Base-by-base conservation (phyloP, 2,888 invertebrate species). In the Automeris io region DNA sequence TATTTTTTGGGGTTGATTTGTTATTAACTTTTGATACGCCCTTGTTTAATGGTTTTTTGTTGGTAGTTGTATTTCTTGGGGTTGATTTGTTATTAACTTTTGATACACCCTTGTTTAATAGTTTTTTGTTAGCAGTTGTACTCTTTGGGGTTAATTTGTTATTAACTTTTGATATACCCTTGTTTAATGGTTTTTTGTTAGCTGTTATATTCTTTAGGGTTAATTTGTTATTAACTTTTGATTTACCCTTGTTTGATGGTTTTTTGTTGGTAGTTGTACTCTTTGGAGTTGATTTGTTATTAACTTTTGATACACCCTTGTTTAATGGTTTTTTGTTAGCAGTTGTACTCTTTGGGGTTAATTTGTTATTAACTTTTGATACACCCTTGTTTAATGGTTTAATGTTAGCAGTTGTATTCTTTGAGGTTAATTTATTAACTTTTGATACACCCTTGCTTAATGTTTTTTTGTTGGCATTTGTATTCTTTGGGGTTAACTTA, bases 231-330 rank as follows among this genome's bases (percentile, higher is more conserved):
- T 12, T 7, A 6, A 12, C 26, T 18, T 19, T 11, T 32, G 3
- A 35, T 38, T 23, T 22, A 22, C n/a, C 37, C 22, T 18, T 36
- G 8, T 43, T 34, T 31, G 24, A 24, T 39, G 19, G 40, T 8
- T 5, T 43, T 16, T 37, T 25, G 33, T 36, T 35, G n/a, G n/a
- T n/a, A 16, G 6, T 22, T n/a, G 12, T 29, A 29, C 7, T 8
- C 13, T 9, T 19, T 0, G 8, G 6, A 13, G 3, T 18, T 18
- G 2, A 18, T 9, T 35, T 12, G 3, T 6, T 5, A 22, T 33
- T 2, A 23, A 13, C 12, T 11, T 12, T 21, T 26, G 24, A 34
- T 4, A 6, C 25, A 32, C 22, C 12, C n/a, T 18, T 31, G 22
- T 23, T 5, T 11, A 11, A 2, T 29, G 13, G 12, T 26, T 9